Evolutionary conservation across 1,140 invertebrate species (phyloP), one percentile per base, ranked within the genome.

Genomic region (Lethocerus indicus): DNA sequence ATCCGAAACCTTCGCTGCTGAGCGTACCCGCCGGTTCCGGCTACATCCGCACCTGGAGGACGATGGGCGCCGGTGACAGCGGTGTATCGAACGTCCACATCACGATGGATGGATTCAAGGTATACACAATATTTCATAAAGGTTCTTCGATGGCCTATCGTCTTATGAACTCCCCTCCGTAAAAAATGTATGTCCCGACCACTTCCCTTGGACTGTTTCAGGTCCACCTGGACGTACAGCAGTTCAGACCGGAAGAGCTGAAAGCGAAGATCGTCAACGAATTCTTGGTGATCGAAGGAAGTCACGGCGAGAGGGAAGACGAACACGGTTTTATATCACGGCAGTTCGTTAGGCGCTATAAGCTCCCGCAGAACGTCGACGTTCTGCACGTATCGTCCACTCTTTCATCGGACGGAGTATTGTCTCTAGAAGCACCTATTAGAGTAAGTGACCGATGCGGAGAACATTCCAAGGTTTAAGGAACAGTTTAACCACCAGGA

Each of bases 201-300:
- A n/a, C n/a, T n/a, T n/a, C n/a, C n/a, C n/a, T n/a, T n/a, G n/a
- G n/a, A n/a, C n/a, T n/a, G n/a, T n/a, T n/a, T n/a, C n/a, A n/a
- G n/a, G n/a, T n/a, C n/a, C n/a, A 71, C 29, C 62, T 86, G 54
- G 82, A 86, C 58, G 78, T 88, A 0, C 73, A 78, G 41, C 79
- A 85, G 54, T 88, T 87, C 64, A 71, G 74, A 51, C 83, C 85
- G 0, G 81, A 88, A 47, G 85, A 90, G 61, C 71, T 89, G 25
- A 76, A 69, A 28, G 78, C 88, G 1, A 87, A 82, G 63, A 66
- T 78, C 1, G 50, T 46, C 12, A 79, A 82, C 51, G 73, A 77
- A 44, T 71, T 67, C 35, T 67, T 86, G 0, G 69, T 80, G 3
- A 67, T 86, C n/a, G 70, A 77, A 60, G 81, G 73, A 0, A 80